Evolutionary conservation across 2,797 vertebrate species (phyloP), one percentile per base, ranked within the genome.

Genomic region (Geotrypetes seraphini): DNA sequence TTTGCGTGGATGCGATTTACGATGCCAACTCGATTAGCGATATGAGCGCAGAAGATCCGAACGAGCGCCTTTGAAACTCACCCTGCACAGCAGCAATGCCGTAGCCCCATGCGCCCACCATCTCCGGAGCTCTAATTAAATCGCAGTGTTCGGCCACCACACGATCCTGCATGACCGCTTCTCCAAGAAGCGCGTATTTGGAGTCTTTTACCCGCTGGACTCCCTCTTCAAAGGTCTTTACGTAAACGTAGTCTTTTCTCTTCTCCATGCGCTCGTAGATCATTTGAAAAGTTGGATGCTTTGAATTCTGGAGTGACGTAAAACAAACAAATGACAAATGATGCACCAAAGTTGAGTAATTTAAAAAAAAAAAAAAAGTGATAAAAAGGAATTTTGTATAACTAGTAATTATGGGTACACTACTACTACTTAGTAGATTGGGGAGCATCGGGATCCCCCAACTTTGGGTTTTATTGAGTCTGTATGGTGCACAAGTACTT

Each of bases 171-270:
- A 84, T 87, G 43, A 81, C 76, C 0, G 85, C 81, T 46, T 95
- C 91, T 1, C 88, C 91, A 0, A 95, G 91, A 60, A 91, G 90
- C 41, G 87, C 89, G 0, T 83, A 95, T 56, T 81, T 82, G 2
- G 83, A 87, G 10, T 85, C 77, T 70, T 66, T 66, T 5, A 83
- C 60, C 0, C 62, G 76, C 3, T 74, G 77, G 12, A 89, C 12
- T 0, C 87, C 91, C 30, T 92, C 88, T 11, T 75, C 76, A 47
- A 75, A 72, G 25, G 12, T 74, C 29, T 66, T 32, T 22, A 82
- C 83, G 1, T 73, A 15, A 1, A 66, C 73, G 0, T 33, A 77
- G 50, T 82, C 84, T 46, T 83, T 57, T 41, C 73, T 79, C 12
- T 83, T 81, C 57, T 88, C 82, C 86, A 95, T 92, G 31, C 88